Conservation (phyloP, 92 coral and sea anemone species). For the Parazoanthus darwini region DNA sequence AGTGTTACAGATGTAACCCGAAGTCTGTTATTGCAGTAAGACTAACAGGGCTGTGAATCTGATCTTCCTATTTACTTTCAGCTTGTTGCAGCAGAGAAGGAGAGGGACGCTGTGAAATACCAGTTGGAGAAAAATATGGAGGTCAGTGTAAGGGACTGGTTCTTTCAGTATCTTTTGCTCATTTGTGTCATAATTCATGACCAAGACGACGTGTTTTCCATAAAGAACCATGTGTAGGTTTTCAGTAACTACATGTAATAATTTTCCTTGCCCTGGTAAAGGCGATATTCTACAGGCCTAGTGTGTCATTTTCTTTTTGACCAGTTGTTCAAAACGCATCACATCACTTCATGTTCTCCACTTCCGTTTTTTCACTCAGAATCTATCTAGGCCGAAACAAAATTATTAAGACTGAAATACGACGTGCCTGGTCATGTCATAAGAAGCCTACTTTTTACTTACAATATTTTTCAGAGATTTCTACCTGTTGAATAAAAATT, state of each 20-base stretch:
- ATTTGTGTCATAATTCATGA: background rate
- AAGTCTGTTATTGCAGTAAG: background rate
- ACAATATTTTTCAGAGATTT: no score
- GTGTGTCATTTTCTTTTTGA: background rate
- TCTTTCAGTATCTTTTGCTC: background rate
- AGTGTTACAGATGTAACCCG: background rate
- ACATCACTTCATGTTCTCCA: background rate
- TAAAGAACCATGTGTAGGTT: background rate
- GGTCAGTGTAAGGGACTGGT: constrained; percentile 43
- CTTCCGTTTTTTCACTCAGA: no score
- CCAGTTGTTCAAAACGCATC: background rate
- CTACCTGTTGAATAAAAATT: no score
- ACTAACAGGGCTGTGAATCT: background rate
- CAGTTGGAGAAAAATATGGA: constrained; percentile 63
- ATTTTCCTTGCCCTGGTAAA: background rate
- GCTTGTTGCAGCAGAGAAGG: constrained; percentile 77
- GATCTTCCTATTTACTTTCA: constrained; percentile 18
- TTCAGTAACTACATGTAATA: background rate
- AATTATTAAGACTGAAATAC: no score
- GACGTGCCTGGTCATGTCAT: no score
- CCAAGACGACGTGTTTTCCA: no score
- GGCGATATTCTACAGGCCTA: no score
- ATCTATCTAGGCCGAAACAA: no score
- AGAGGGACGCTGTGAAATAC: constrained; percentile 61
- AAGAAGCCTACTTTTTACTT: no score